phyloP scores from a whole-genome alignment of 2,113 vertebrate genomes.

The Aldabrachelys gigantea region DNA sequence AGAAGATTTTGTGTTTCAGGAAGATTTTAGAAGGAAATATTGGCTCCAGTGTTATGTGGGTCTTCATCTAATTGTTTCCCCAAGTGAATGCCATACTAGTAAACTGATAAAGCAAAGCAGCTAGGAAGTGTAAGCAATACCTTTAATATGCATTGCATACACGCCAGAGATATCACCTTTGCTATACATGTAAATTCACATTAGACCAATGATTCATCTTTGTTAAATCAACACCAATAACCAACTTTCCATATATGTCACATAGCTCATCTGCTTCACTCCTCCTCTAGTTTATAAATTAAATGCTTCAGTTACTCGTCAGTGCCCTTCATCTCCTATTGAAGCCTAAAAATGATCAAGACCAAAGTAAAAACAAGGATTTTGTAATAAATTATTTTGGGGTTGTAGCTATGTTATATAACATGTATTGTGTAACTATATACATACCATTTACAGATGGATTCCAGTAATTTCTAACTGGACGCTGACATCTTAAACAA shows the following conservation, averaged over 20 bases:
- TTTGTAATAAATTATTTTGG: neutral
- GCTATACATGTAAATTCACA: neutral
- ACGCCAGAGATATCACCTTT: neutral
- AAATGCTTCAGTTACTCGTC: neutral
- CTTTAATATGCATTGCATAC: neutral
- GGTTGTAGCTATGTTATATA: neutral
- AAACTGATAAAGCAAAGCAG: constrained; percentile 57
- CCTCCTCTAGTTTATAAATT: neutral
- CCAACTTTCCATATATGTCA: neutral
- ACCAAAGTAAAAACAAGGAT: neutral
- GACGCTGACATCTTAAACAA: neutral
- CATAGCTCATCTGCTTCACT: neutral
- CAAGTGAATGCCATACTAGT: constrained; percentile 10
- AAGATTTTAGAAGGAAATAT: neutral
- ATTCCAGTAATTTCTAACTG: neutral
- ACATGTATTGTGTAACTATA: neutral
- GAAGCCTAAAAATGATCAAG: neutral
- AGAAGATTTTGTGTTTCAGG: neutral
- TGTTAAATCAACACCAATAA: neutral
- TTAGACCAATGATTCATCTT: neutral
- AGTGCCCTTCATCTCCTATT: neutral
- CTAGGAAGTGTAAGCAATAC: neutral
- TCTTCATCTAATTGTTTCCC: neutral
- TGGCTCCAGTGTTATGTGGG: neutral
- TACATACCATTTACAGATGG: neutral